A percentile compares a stretch with the other conserved stretches of the same genome.
Conservation (phyloP, 2,797 vertebrate genomes). For the Enteromius paludinosus region DNA sequence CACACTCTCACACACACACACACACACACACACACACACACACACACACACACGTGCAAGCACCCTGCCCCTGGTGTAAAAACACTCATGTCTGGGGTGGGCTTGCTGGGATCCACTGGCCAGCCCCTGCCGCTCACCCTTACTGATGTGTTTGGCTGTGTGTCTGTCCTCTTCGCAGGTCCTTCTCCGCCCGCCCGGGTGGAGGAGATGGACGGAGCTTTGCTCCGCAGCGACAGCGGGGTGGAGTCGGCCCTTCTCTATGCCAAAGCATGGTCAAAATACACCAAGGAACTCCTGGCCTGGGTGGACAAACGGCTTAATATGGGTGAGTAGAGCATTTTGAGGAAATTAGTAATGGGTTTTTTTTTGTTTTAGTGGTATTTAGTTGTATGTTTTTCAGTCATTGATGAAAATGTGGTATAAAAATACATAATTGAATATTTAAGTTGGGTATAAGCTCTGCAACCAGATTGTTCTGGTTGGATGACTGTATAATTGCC, state of each 20-base stretch:
- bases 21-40: background rate
- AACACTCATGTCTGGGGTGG: conserved; percentile 30
- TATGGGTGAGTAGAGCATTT: conserved; percentile 81
- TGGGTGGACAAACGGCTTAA: conserved; percentile 96
- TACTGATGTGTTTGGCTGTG: conserved; percentile 17
- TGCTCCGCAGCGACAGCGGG: conserved; percentile 87
- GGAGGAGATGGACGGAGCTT: conserved; percentile 86
- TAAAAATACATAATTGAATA: background rate
- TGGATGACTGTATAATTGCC: background rate
- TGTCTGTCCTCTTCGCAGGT: conserved; percentile 72
- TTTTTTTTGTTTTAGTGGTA: background rate
- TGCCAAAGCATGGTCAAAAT: conserved; percentile 98
- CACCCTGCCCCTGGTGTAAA: conserved; percentile 24
- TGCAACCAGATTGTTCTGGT: background rate
- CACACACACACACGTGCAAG: background rate
- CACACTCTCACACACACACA: background rate
- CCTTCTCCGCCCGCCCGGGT: conserved; percentile 76
- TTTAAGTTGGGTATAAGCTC: background rate
- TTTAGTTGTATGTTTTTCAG: background rate
- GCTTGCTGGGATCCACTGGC: conserved; percentile 12
- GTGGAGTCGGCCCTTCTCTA: conserved; percentile 93
- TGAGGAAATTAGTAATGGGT: background rate
- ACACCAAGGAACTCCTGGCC: conserved; percentile 92
- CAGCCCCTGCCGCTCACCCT: background rate
- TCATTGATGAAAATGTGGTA: background rate